Evolutionary conservation across 2,113 vertebrate species (phyloP).

Genomic region (Actinemys pallida): DNA sequence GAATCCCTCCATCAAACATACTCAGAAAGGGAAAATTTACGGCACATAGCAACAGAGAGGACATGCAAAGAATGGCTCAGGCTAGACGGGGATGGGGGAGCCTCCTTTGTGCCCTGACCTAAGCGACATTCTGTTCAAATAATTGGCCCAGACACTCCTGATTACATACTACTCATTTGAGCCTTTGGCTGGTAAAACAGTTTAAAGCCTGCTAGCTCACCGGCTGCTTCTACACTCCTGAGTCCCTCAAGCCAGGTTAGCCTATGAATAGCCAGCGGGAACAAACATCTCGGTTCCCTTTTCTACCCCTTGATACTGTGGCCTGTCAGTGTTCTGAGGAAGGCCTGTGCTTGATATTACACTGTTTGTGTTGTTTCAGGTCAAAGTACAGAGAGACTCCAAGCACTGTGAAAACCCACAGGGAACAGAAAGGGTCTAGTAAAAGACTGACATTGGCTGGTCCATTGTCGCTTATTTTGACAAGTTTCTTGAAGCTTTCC

Average conservation of each 20-base stretch:
- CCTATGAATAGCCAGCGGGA: rapidly evolving
- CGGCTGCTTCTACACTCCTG: rapidly evolving
- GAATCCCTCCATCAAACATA: too few relatives aligned
- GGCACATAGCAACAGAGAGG: too few relatives aligned
- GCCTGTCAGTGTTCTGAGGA: not conserved
- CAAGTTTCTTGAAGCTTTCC: not conserved
- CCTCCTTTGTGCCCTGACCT: too few relatives aligned
- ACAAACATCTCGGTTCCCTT: not conserved
- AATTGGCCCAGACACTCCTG: too few relatives aligned
- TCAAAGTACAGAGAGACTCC: not conserved
- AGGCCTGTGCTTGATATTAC: not conserved
- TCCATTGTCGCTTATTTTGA: not conserved
- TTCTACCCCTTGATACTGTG: not conserved
- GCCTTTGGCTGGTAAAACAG: not conserved
- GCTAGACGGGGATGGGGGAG: too few relatives aligned
- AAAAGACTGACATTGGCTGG: not conserved
- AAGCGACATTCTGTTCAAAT: too few relatives aligned
- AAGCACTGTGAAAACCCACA: not conserved
- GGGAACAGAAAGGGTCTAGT: not conserved
- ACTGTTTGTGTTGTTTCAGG: not conserved
- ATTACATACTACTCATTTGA: too few relatives aligned
- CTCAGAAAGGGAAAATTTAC: too few relatives aligned
- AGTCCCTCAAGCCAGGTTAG: rapidly evolving
- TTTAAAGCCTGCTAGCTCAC: not conserved
- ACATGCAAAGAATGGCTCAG: too few relatives aligned